phyloP scores from a whole-genome alignment of 1,140 invertebrate genomes.

The Leptinotarsa undecemlineata region DNA sequence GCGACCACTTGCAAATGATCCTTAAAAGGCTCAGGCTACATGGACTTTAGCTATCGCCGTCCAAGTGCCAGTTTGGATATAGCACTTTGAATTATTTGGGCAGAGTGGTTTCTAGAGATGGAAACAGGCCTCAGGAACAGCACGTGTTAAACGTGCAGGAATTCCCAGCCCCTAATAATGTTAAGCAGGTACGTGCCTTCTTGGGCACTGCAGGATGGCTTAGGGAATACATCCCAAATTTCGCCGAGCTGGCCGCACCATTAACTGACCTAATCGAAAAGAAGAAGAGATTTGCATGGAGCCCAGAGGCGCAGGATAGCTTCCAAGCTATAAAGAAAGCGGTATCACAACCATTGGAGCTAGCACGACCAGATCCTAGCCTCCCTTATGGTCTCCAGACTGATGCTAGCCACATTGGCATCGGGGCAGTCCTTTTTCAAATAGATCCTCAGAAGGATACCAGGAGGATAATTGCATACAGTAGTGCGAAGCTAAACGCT shows the following conservation, averaged over 20 bases:
- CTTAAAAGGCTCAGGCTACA: too few species aligned
- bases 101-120: too few species aligned
- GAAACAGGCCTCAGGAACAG: slow-evolving; percentile 7
- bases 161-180: not conserved
- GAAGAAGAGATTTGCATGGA: slow-evolving; percentile 21
- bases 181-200: slow-evolving; percentile 37
- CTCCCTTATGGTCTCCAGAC: slow-evolving; percentile 49
- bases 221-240: slow-evolving; percentile 40
- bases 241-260: slow-evolving; percentile 27
- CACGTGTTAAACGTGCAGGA: slow-evolving; percentile 1
- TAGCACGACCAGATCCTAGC: slow-evolving; percentile 40
- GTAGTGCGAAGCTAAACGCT: slow-evolving; percentile 24
- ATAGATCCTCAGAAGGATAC: slow-evolving; percentile 20
- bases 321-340: slow-evolving; percentile 46
- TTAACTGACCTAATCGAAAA: slow-evolving; percentile 37
- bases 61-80: too few species aligned
- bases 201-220: slow-evolving; percentile 42
- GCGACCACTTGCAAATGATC: not conserved
- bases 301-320: not conserved
- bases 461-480: slow-evolving; percentile 31
- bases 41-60: too few species aligned
- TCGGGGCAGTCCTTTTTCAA: slow-evolving; percentile 46
- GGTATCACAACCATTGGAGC: slow-evolving; percentile 32
- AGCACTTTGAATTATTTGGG: too few species aligned
- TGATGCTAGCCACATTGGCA: slow-evolving; percentile 41